phyloP scores from a whole-genome alignment of 1,140 invertebrate species.

The Magallana angulata region DNA sequence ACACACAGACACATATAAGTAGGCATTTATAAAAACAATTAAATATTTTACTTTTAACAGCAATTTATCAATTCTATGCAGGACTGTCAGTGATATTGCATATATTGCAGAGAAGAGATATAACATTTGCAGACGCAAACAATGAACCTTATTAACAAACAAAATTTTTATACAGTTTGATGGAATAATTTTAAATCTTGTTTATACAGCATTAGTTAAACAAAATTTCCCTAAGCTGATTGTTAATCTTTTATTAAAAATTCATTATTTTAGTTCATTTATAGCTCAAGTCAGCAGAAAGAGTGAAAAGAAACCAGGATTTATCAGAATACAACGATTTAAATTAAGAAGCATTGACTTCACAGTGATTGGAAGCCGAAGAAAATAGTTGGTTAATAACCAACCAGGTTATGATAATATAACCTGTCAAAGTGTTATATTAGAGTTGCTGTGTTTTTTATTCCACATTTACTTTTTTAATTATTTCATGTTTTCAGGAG shows the following conservation, averaged over 20 bases:
- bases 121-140: no score
- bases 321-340: background rate
- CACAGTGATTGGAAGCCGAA: background rate
- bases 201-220: background rate
- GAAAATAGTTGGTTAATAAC: background rate
- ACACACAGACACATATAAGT: background rate
- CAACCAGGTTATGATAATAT: background rate
- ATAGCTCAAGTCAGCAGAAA: background rate
- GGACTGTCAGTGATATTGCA: no score
- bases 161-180: background rate
- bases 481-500: background rate
- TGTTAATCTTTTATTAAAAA: background rate
- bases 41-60: background rate
- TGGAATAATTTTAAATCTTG: background rate
- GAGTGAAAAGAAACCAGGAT: background rate
- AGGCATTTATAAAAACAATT: background rate
- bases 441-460: background rate
- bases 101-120: no score
- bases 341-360: background rate
- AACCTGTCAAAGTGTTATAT: background rate
- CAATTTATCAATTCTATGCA: slow-evolving; percentile 7
- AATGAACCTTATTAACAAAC: background rate
- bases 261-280: background rate
- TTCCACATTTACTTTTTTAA: background rate
- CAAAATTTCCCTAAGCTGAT: background rate